phyloP scores from a whole-genome alignment of 2,113 vertebrate genomes.

The Neopipo cinnamomea region DNA sequence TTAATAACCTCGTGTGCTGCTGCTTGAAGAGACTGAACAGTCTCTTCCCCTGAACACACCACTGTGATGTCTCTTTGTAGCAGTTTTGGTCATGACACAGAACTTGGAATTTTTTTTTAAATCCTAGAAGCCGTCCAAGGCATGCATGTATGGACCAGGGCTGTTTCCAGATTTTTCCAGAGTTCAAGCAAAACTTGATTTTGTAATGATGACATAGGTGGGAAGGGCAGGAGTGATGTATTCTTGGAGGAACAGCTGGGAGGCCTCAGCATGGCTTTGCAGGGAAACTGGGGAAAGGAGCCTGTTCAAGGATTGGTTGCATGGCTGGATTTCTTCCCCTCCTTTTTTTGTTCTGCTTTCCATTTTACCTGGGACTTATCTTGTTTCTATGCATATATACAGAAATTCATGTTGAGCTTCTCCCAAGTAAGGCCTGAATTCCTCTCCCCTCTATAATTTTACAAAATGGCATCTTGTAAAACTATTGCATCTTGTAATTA shows the following conservation, averaged over 20 bases:
- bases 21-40: neutral
- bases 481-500: no score
- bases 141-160: fast-evolving
- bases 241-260: neutral
- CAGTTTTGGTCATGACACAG: neutral
- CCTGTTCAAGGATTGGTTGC: neutral
- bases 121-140: neutral
- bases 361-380: neutral
- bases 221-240: neutral
- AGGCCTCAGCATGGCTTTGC: fast-evolving
- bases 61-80: neutral
- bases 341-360: neutral
- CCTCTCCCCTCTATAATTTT: neutral
- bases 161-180: neutral
- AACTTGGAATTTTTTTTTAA: neutral
- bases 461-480: no score
- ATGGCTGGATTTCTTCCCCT: neutral
- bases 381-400: neutral
- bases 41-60: neutral
- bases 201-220: neutral
- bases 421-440: neutral
- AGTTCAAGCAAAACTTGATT: neutral
- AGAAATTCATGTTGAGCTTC: neutral
- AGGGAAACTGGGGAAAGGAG: neutral
- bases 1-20: neutral